phyloP scores from a whole-genome alignment of 1,140 invertebrate genomes.

The Macrotrachela quadricornifera region DNA sequence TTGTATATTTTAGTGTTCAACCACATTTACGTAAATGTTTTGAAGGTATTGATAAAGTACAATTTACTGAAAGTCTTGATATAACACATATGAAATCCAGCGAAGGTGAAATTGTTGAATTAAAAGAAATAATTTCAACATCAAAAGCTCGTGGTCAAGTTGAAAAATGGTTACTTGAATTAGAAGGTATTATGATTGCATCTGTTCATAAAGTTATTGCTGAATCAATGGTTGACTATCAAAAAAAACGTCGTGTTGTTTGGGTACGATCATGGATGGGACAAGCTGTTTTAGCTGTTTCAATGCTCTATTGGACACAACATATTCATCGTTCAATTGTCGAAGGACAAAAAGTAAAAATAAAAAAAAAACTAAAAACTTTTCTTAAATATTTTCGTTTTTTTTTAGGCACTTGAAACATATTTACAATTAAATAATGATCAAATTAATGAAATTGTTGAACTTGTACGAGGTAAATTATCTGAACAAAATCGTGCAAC shows the following conservation, averaged over 20 bases:
- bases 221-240: constrained; percentile 48
- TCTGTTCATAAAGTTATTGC: constrained; percentile 50
- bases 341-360: constrained; percentile 29
- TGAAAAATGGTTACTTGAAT: constrained; percentile 79
- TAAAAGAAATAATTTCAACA: constrained; percentile 57
- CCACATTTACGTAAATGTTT: constrained; percentile 47
- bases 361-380: constrained; percentile 6
- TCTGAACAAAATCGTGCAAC: constrained; percentile 69
- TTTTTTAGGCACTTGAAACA: constrained; percentile 28
- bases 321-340: constrained; percentile 37
- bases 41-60: constrained; percentile 54
- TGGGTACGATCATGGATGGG: constrained; percentile 75
- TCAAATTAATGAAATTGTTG: constrained; percentile 67
- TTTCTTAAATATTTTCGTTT: constrained; percentile 1
- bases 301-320: constrained; percentile 65
- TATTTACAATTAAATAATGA: constrained; percentile 46
- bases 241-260: constrained; percentile 38
- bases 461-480: constrained; percentile 60
- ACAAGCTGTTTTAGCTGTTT: constrained; percentile 65
- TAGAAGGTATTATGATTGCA: constrained; percentile 71
- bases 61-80: constrained; percentile 63
- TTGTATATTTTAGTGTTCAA: constrained; percentile 56
- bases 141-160: constrained; percentile 62
- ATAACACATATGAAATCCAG: constrained; percentile 70
- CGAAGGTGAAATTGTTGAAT: constrained; percentile 56